phyloP scores from a whole-genome alignment of 2,797 vertebrate species.

The Mycteria americana region DNA sequence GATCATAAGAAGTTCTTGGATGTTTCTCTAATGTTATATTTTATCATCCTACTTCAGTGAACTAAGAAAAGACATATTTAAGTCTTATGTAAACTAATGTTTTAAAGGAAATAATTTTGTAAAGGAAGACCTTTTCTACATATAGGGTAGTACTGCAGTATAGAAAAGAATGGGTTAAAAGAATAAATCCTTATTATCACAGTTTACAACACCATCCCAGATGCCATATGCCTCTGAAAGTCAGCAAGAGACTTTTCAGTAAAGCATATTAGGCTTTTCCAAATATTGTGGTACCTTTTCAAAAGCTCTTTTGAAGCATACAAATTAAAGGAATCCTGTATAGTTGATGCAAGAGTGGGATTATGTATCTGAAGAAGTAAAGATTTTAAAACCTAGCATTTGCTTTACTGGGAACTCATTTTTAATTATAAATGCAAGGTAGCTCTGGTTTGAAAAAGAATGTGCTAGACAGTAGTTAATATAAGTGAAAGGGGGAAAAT shows the following conservation, averaged over 20 bases:
- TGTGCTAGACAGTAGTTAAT: neutral
- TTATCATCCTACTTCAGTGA: neutral
- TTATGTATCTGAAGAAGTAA: neutral
- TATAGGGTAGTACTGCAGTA: neutral
- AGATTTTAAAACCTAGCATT: neutral
- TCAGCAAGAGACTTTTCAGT: neutral
- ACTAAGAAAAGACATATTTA: neutral
- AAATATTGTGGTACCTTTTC: neutral
- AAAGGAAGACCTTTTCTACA: neutral
- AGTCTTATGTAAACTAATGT: neutral
- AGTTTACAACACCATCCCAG: neutral
- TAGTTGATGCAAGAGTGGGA: neutral
- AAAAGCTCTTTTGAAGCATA: neutral
- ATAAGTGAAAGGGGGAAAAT: constrained; percentile 7
- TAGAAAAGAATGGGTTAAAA: constrained; percentile 48
- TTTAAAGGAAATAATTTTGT: neutral
- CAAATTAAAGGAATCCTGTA: neutral
- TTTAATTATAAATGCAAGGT: neutral
- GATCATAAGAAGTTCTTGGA: neutral
- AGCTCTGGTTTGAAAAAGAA: neutral
- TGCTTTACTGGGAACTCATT: neutral
- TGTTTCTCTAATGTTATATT: neutral
- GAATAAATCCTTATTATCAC: constrained; percentile 34
- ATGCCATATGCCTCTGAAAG: constrained; percentile 1
- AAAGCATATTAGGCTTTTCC: neutral